These are phyloP conservation scores for Drosophila falleni DNA, from an alignment of 2,888 invertebrate genomes.

Conservation along the genomic window DNA sequence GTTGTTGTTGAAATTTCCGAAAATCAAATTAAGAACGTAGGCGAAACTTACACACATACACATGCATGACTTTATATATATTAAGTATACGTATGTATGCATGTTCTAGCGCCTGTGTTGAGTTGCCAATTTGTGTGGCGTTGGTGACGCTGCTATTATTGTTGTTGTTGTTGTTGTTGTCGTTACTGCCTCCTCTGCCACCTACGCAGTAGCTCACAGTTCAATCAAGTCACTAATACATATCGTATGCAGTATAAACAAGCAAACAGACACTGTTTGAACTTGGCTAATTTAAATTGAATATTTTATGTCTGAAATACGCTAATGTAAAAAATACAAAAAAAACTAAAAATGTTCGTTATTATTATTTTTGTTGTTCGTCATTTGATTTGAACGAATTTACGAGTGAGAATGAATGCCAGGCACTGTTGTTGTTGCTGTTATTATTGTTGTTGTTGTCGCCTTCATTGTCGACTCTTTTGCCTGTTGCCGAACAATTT, in stretches of 20 bases:
- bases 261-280: constrained; percentile 58
- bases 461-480: constrained; percentile 44
- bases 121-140: constrained; percentile 69
- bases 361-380: constrained; percentile 17
- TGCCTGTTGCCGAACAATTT: constrained; percentile 58
- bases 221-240: constrained; percentile 38
- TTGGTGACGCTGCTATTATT: constrained; percentile 34
- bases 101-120: constrained; percentile 47
- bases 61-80: constrained; percentile 13
- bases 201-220: constrained; percentile 56
- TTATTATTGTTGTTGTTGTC: constrained; percentile 36
- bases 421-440: constrained; percentile 35
- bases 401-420: constrained; percentile 31
- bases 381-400: constrained; percentile 30
- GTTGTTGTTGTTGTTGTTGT: constrained; percentile 37
- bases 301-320: constrained; percentile 43
- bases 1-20: constrained; percentile 72
- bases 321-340: constrained; percentile 18
- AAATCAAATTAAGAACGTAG: constrained; percentile 76
- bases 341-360: constrained; percentile 19
- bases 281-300: constrained; percentile 69
- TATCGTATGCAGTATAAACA: constrained; percentile 33
- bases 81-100: constrained; percentile 11
- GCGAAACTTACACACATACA: constrained; percentile 57
- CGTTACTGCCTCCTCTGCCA: constrained; percentile 36